These are phyloP conservation scores for Allolobophora icterica DNA, from an alignment of 2,888 invertebrate species.

Conservation along the genomic window DNA sequence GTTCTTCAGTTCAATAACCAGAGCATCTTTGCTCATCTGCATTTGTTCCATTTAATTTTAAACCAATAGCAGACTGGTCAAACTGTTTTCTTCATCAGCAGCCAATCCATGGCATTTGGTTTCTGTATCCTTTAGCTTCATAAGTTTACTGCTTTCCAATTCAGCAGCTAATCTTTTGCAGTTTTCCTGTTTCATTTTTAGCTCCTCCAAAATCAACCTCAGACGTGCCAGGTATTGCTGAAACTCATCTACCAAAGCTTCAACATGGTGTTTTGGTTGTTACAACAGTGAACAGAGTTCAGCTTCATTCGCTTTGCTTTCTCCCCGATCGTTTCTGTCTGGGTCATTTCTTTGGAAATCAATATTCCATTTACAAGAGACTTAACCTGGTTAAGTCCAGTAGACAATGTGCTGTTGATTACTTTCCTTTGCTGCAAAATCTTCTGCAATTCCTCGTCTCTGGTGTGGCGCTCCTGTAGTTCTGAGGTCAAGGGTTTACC, in stretches of 20 bases:
- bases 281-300: too few species aligned
- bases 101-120: not conserved
- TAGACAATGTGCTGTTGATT: not conserved
- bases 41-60: too few species aligned
- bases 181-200: not conserved
- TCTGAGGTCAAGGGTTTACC: not conserved
- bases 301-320: not conserved
- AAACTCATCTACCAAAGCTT: not conserved
- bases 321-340: not conserved
- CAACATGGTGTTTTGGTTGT: too few species aligned
- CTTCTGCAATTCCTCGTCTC: not conserved
- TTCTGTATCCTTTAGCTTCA: not conserved
- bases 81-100: not conserved
- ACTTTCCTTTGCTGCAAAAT: not conserved
- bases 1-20: too few species aligned
- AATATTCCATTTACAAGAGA: not conserved
- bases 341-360: not conserved
- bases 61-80: not conserved
- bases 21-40: too few species aligned
- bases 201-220: not conserved
- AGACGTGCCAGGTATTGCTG: not conserved
- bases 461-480: not conserved
- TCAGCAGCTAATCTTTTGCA: not conserved
- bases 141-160: not conserved
- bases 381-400: not conserved